Conservation (phyloP, 2,113 vertebrate species). For the Psephotus haematonotus region DNA sequence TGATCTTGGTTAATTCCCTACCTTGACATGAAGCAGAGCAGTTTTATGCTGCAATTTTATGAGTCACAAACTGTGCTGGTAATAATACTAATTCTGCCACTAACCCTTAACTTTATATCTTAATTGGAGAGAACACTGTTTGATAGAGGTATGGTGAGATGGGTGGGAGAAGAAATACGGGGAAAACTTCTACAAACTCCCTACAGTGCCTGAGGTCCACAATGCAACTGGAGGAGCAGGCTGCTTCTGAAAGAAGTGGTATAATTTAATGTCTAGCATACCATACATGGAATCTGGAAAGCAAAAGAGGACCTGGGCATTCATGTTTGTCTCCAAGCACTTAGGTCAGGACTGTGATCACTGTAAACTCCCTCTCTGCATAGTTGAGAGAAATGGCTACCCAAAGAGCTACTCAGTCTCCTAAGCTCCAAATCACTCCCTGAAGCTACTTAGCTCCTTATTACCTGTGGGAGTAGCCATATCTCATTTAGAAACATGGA, state of each 20-base stretch:
- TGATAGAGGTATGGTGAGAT: accelerated
- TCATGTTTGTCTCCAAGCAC: neutral
- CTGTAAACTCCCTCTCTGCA: neutral
- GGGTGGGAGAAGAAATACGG: neutral
- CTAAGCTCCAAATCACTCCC: neutral
- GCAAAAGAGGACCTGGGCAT: neutral
- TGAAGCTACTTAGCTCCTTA: neutral
- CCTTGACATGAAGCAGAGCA: neutral
- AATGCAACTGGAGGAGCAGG: neutral
- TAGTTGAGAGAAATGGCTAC: neutral
- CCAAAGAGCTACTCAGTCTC: neutral
- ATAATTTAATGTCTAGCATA: neutral
- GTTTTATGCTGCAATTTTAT: conserved; percentile 19
- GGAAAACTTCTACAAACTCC: neutral
- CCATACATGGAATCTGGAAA: accelerated
- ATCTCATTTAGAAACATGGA: neutral
- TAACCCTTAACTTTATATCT: neutral
- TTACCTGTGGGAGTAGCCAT: neutral
- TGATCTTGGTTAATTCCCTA: conserved; percentile 20
- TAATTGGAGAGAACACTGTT: neutral
- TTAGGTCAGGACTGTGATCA: neutral
- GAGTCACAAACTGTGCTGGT: neutral
- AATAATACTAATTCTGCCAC: neutral
- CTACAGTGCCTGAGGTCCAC: neutral
- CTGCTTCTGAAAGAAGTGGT: neutral